Conservation (phyloP, 2,113 vertebrate genomes). For the Peromyscus polionotus region DNA sequence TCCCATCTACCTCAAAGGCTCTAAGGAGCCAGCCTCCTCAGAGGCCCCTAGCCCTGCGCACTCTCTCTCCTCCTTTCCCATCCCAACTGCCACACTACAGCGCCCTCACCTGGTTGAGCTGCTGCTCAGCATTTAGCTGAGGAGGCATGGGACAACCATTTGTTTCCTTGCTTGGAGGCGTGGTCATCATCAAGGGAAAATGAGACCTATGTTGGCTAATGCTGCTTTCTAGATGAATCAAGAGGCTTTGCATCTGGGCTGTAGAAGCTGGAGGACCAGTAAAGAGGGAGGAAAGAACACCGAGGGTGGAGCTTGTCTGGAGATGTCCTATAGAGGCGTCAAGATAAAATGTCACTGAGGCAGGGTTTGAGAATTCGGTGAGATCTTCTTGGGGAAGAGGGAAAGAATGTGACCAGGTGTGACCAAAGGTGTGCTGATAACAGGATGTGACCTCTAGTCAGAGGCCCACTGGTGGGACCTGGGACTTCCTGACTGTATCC, state of each 20-base stretch:
- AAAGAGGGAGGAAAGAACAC: not conserved
- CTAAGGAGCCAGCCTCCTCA: not conserved
- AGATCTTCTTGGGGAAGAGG: constrained; percentile 25
- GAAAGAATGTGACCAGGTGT: not conserved
- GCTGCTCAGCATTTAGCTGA: not conserved
- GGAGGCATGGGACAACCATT: not conserved
- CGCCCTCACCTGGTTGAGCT: not conserved
- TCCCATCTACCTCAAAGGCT: not conserved
- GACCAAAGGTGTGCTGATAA: not conserved
- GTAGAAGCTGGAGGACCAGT: constrained; percentile 18
- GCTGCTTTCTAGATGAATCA: constrained; percentile 48
- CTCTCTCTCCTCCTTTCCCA: not conserved
- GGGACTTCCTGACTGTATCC: not conserved
- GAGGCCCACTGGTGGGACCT: not conserved
- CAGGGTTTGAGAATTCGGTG: not conserved
- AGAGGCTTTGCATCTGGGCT: constrained; percentile 35
- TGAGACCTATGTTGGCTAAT: not conserved
- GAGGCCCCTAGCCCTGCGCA: not conserved
- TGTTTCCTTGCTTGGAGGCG: constrained; percentile 40
- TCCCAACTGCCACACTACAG: not conserved
- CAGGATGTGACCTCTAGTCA: not conserved
- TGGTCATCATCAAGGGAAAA: constrained; percentile 43
- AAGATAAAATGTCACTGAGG: constrained; percentile 9
- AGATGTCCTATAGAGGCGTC: constrained; percentile 13
- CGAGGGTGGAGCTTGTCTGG: not conserved